Evolutionary conservation across 2,888 invertebrate species (phyloP), one percentile per base, ranked within the genome.

Genomic region (Parascotia fuliginaria): DNA sequence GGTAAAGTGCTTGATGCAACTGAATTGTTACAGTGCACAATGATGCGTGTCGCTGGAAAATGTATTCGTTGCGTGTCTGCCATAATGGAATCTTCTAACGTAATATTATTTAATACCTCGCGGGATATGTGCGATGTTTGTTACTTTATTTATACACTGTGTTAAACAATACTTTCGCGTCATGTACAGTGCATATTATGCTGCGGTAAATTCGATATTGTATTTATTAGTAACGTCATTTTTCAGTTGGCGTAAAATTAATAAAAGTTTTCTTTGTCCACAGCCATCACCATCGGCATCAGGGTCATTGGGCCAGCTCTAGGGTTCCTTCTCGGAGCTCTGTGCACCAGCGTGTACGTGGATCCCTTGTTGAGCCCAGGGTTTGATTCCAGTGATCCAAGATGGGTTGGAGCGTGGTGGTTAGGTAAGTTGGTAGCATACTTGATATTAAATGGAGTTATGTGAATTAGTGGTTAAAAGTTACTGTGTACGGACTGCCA

Each of bases 391-490:
- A 94, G 94, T 31, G 97, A 98, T 89, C 96, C 97, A 3, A 93
- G 96, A 84, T 98, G 98, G 98, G 96, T 98, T 38, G 98, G 98
- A 40, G 98, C 98, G 34, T 99, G 98, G 98, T 99, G 98, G 98
- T 92, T 99, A 51, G 98, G 97, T 94, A 91, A 95, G 93, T 93
- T 16, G n/a, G n/a, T n/a, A n/a, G n/a, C n/a, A n/a, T n/a, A n/a
- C n/a, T n/a, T n/a, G n/a, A n/a, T n/a, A n/a, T n/a, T n/a, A n/a
- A n/a, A n/a, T n/a, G n/a, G n/a, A n/a, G n/a, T n/a, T n/a, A n/a
- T n/a, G n/a, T n/a, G n/a, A n/a, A n/a, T n/a, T n/a, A n/a, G n/a
- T n/a, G n/a, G n/a, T n/a, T n/a, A n/a, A n/a, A n/a, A n/a, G n/a
- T n/a, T n/a, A n/a, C n/a, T n/a, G n/a, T n/a, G n/a, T n/a, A n/a